Evolutionary conservation across 92 coral and sea anemone species (phyloP), one percentile per base, ranked within the genome.

Genomic region (Epizoanthus scotinus): DNA sequence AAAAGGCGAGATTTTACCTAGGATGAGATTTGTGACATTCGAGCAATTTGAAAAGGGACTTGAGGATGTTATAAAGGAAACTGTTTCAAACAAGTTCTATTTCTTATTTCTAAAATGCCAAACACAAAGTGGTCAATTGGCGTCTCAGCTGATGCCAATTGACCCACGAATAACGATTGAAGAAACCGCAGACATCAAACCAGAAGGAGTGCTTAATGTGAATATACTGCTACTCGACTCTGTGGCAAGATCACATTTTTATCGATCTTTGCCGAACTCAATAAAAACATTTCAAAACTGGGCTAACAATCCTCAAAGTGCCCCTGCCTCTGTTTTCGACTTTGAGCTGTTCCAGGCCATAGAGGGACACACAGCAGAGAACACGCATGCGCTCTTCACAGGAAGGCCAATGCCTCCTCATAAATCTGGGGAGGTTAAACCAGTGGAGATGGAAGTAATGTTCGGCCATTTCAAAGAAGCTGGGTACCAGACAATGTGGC

Each of bases 191-290:
- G 62, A 24, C 17, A 49, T 75, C 3, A 83, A 92, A 18, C 21
- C 83, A 6, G 70, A 73, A 78, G 72, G 79, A 34, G 65, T 44
- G 24, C 58, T 92, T 38, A 94, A 94, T 61, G 88, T 94, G 3
- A 92, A 92, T 57, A 84, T 94, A 29, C 64, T 92, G 10, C 87
- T 94, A 12, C 65, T 90, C 24, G 98, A 94, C 40, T 94, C 98
- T 0, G 81, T 92, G 27, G 87, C 97, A 55, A 81, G 98, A 55
- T 91, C 97, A 63, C 98, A 94, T 71, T 94, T 94, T 79, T 92
- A 86, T 75, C 97, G 98, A 59, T 94, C 98, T 21, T 66, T 94
- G 57, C 98, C 94, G 0, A 81, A 85, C 71, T 92, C 98, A 10
- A 74, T 88, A 17, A 83, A 87, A 54, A 58, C 79, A 7, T 88